phyloP scores from a whole-genome alignment of 2,797 vertebrate species.

The Pygocentrus nattereri region DNA sequence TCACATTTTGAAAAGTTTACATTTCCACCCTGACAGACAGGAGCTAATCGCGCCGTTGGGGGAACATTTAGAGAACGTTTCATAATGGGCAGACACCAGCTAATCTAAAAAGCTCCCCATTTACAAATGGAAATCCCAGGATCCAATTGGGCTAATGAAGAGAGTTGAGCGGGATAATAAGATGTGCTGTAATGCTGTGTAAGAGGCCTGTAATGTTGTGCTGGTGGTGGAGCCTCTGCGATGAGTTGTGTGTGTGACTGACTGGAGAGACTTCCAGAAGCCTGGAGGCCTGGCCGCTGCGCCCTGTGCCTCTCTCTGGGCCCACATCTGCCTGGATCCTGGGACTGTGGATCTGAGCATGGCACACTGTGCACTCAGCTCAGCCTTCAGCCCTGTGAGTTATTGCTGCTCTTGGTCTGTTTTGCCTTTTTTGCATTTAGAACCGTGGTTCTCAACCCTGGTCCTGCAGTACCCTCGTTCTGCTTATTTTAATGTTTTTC shows the following conservation, averaged over 20 bases:
- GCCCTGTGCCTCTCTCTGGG: conserved; percentile 71
- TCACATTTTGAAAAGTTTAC: conserved; percentile 59
- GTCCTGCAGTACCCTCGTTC: too few relatives aligned
- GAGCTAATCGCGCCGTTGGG: conserved; percentile 58
- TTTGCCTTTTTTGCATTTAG: too few relatives aligned
- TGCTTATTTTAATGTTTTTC: too few relatives aligned
- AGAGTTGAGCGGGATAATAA: conserved; percentile 86
- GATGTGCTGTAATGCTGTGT: conserved; percentile 87
- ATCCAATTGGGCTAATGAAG: conserved; percentile 88
- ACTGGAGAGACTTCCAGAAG: conserved; percentile 79
- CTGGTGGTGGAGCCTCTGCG: conserved; percentile 79
- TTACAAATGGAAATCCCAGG: conserved; percentile 87
- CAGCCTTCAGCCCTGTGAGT: conserved; percentile 49
- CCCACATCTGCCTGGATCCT: conserved; percentile 71
- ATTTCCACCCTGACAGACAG: conserved; percentile 62
- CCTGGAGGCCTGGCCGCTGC: conserved; percentile 75
- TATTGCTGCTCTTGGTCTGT: conserved; percentile 17
- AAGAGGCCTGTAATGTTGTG: conserved; percentile 86
- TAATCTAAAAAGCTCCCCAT: conserved; percentile 86
- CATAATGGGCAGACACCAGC: conserved; percentile 79
- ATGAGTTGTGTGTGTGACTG: conserved; percentile 80
- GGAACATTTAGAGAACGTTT: conserved; percentile 74
- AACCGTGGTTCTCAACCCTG: too few relatives aligned
- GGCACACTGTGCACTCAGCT: conserved; percentile 64
- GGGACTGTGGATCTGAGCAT: conserved; percentile 62